A percentile compares a stretch with the other conserved stretches of the same genome.
Conservation (phyloP, 2,888 invertebrate genomes). For the Athetis lepigone region DNA sequence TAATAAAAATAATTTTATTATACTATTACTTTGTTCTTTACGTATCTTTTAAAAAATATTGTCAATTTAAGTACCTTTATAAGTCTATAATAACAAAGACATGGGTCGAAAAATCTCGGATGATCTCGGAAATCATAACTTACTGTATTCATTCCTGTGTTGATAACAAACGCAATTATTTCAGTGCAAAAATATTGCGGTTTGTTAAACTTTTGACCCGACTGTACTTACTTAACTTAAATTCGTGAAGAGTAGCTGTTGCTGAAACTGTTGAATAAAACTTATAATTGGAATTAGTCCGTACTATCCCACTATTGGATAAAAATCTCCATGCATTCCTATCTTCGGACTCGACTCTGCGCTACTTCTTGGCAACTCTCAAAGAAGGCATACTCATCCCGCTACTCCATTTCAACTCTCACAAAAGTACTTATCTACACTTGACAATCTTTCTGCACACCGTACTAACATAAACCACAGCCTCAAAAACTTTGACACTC, state of each 20-base stretch:
- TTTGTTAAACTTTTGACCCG: conserved; percentile 4
- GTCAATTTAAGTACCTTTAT: too few relatives aligned
- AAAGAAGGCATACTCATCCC: neutral
- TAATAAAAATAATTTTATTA: too few relatives aligned
- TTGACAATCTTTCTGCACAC: neutral
- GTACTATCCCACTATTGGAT: too few relatives aligned
- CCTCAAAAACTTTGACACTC: conserved; percentile 43
- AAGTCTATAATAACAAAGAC: conserved; percentile 4
- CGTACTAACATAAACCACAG: conserved; percentile 8
- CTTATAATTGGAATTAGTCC: too few relatives aligned
- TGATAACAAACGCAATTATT: conserved; percentile 34
- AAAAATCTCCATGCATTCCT: neutral
- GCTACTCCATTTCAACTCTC: neutral
- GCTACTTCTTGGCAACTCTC: neutral
- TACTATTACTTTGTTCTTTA: too few relatives aligned
- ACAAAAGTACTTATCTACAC: neutral
- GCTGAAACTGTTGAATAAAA: neutral
- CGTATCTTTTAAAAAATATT: too few relatives aligned
- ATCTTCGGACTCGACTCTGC: neutral
- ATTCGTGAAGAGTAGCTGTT: neutral
- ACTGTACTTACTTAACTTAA: neutral
- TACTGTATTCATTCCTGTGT: neutral
- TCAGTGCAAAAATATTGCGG: conserved; percentile 14
- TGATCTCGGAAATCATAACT: conserved; percentile 30
- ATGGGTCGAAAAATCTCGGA: conserved; percentile 1